Conservation (phyloP, 2,888 invertebrate species). For the Mythimna ferrago region DNA sequence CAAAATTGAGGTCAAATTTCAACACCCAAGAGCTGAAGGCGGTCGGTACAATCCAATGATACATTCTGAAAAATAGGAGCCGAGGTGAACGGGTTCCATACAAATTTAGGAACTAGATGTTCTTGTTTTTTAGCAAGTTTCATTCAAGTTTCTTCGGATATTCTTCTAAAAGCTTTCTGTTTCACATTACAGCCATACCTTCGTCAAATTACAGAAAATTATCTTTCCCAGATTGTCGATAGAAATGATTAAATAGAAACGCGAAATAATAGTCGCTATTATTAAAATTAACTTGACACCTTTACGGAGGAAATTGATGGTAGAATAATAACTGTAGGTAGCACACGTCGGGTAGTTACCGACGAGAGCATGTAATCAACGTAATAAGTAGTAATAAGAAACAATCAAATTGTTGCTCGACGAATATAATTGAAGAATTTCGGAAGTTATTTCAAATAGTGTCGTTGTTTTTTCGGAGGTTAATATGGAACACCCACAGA, state of each 20-base stretch:
- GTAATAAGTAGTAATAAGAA: not conserved
- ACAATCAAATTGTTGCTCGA: conserved; percentile 7
- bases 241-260: conserved; percentile 39
- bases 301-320: conserved; percentile 11
- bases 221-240: conserved; percentile 15
- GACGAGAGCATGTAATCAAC: not conserved
- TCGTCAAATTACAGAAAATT: conserved; percentile 23
- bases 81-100: no score
- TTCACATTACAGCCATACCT: conserved; percentile 19
- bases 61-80: no score
- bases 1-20: no score
- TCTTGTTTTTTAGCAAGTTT: not conserved
- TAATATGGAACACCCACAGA: not conserved
- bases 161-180: not conserved
- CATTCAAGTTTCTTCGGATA: not conserved
- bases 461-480: not conserved
- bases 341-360: conserved; percentile 2
- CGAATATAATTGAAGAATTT: conserved; percentile 20
- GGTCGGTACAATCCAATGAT: no score
- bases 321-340: conserved; percentile 23
- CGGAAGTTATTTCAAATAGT: not conserved
- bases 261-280: conserved; percentile 39
- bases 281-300: conserved; percentile 52
- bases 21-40: no score
- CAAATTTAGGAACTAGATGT: not conserved